These are phyloP conservation scores for Autographa pulchrina DNA, from an alignment of 2,888 invertebrate genomes.

Conservation along the genomic window DNA sequence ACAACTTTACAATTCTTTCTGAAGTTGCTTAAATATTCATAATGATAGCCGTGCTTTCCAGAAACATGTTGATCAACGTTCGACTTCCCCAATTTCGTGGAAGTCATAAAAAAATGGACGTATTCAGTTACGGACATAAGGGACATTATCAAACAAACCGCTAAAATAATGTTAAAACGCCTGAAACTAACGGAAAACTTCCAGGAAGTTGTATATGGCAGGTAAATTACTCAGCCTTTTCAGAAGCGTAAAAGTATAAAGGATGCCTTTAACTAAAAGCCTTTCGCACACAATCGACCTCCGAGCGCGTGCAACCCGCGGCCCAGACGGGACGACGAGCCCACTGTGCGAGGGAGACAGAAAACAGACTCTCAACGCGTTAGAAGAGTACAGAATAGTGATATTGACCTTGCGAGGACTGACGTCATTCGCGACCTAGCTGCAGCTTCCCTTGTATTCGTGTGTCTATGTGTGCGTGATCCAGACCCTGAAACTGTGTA, in stretches of 20 bases:
- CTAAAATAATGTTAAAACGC: slow-evolving; percentile 9
- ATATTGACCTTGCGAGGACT: slow-evolving; percentile 88
- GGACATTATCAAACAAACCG: not conserved
- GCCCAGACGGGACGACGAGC: slow-evolving; percentile 83
- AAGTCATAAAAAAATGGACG: not conserved
- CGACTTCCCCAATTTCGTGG: slow-evolving; percentile 14
- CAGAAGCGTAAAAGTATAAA: slow-evolving; percentile 41
- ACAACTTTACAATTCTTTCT: not conserved
- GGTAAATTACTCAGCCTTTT: slow-evolving; percentile 52
- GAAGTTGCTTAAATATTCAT: not conserved
- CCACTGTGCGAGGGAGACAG: slow-evolving; percentile 69
- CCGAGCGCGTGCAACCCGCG: slow-evolving; percentile 73
- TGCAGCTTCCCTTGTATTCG: slow-evolving; percentile 78
- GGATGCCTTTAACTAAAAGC: slow-evolving; percentile 41
- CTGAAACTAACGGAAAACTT: slow-evolving; percentile 9
- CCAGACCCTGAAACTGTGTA: slow-evolving; percentile 83
- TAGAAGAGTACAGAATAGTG: slow-evolving; percentile 73
- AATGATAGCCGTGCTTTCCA: not conserved
- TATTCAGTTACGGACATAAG: not conserved
- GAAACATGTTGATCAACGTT: slow-evolving; percentile 18
- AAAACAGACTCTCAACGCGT: slow-evolving; percentile 46
- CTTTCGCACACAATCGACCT: slow-evolving; percentile 54
- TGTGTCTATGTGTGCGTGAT: slow-evolving; percentile 78
- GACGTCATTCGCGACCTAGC: slow-evolving; percentile 91
- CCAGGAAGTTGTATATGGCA: slow-evolving; percentile 30